Evolutionary conservation across 2,113 vertebrate species (phyloP).

Genomic region (Vidua chalybeata): DNA sequence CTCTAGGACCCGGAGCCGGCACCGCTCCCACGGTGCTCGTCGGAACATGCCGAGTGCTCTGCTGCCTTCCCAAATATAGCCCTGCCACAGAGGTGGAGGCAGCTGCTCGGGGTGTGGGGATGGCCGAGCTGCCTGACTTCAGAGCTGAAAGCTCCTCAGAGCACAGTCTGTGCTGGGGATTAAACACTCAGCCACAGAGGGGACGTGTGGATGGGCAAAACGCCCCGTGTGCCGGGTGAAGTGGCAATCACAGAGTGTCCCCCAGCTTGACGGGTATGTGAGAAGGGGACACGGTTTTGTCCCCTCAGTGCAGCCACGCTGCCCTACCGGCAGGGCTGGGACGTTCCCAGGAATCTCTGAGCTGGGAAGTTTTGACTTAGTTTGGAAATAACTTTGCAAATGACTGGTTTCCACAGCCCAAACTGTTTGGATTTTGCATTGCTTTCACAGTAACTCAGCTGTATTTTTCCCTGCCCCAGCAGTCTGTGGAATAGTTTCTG

Average conservation of each 20-base stretch:
- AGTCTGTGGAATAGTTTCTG: conserved; percentile 4
- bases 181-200: fast-evolving
- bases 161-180: background rate
- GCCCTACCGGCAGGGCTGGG: background rate
- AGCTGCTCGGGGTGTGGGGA: background rate
- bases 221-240: fast-evolving
- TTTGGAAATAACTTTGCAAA: conserved; percentile 47
- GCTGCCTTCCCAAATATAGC: conserved; percentile 57
- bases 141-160: background rate
- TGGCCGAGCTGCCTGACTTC: fast-evolving
- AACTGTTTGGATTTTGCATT: conserved; percentile 12
- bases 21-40: fast-evolving
- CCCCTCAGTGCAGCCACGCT: background rate
- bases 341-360: background rate
- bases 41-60: background rate
- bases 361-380: background rate
- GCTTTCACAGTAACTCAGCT: background rate
- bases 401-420: background rate
- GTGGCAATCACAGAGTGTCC: background rate
- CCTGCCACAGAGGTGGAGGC: background rate
- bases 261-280: fast-evolving
- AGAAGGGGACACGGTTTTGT: background rate
- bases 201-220: fast-evolving
- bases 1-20: background rate
- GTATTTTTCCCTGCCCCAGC: background rate